A percentile compares a stretch with the other conserved stretches of the same genome.
These are phyloP conservation scores for Hippocampus abdominalis DNA, from an alignment of 2,113 vertebrate genomes.

Conservation along the genomic window DNA sequence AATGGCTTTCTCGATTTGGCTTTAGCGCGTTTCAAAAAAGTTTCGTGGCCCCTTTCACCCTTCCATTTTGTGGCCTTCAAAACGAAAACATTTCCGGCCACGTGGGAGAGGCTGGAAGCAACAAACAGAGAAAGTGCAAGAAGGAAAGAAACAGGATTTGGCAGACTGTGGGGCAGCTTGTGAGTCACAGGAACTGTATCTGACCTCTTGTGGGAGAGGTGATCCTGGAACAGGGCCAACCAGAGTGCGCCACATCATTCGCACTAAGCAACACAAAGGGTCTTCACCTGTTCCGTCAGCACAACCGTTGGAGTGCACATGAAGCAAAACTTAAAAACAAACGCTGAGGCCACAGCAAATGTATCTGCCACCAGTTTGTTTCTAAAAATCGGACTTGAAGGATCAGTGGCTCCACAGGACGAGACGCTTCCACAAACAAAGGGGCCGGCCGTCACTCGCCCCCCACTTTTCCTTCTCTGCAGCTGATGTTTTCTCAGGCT, in stretches of 20 bases:
- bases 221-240: not conserved
- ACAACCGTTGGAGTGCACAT: not conserved
- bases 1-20: too few species aligned
- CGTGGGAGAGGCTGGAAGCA: not conserved
- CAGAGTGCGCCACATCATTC: not conserved
- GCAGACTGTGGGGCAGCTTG: slow-evolving; percentile 17
- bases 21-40: too few species aligned
- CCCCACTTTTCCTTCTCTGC: slow-evolving; percentile 37
- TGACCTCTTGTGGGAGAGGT: slow-evolving; percentile 50
- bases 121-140: not conserved
- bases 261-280: not conserved
- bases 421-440: slow-evolving; percentile 23
- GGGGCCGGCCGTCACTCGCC: slow-evolving; percentile 14
- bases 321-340: not conserved
- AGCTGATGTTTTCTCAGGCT: slow-evolving; percentile 35
- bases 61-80: too few species aligned
- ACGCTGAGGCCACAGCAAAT: not conserved
- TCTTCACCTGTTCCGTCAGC: slow-evolving; percentile 22
- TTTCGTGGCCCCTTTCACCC: too few species aligned
- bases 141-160: not conserved
- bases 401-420: slow-evolving; percentile 25
- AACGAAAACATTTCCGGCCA: not conserved
- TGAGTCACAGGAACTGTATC: slow-evolving; percentile 40
- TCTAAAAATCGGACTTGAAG: slow-evolving; percentile 15
- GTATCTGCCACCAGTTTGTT: slow-evolving; percentile 15